phyloP scores from a whole-genome alignment of 2,113 vertebrate genomes.

The Tor tambroides region DNA sequence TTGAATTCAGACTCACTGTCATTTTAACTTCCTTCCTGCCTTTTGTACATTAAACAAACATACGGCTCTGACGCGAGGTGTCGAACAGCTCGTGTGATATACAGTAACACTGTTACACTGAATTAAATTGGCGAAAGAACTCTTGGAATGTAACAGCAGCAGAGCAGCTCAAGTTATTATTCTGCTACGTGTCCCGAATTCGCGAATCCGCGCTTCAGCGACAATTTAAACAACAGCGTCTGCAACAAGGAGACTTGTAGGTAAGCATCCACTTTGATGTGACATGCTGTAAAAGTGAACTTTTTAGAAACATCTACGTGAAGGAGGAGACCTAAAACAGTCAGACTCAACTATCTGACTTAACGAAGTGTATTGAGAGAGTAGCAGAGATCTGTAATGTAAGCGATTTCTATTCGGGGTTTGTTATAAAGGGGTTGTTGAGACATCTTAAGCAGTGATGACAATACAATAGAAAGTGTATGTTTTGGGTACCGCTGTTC shows the following conservation, averaged over 20 bases:
- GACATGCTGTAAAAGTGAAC: background rate
- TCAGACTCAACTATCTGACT: background rate
- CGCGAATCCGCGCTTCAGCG: background rate
- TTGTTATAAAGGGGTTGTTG: background rate
- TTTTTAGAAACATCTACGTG: background rate
- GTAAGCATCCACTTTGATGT: constrained; percentile 21
- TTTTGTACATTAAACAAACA: constrained; percentile 64
- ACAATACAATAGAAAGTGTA: background rate
- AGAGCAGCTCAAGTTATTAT: background rate
- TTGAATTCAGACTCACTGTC: constrained; percentile 58
- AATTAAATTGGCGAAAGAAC: background rate
- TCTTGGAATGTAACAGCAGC: background rate
- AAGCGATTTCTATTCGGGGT: background rate
- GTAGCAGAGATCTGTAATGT: background rate
- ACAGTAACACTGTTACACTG: background rate
- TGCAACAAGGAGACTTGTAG: constrained; percentile 11
- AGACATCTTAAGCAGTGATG: background rate
- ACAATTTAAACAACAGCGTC: constrained; percentile 1
- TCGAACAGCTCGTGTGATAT: constrained; percentile 23
- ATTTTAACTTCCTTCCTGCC: constrained; percentile 67
- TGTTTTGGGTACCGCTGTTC: background rate
- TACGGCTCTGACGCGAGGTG: constrained; percentile 44
- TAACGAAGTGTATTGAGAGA: background rate
- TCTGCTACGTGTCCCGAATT: background rate
- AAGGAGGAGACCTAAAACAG: background rate